A percentile compares a stretch with the other conserved stretches of the same genome.
Conservation (phyloP, 2,888 invertebrate species). For the Eristalis tenax region DNA sequence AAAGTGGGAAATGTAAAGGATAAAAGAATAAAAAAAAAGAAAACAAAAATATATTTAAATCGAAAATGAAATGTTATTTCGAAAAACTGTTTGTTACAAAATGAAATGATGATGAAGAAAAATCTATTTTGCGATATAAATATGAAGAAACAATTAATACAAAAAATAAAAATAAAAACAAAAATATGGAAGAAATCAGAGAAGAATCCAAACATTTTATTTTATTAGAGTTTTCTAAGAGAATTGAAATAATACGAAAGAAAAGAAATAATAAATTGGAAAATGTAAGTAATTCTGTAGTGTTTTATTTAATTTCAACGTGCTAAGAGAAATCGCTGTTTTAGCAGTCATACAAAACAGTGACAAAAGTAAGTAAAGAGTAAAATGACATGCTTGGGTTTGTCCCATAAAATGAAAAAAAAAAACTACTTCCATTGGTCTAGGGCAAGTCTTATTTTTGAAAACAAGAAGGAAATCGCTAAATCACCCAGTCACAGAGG, state of each 20-base stretch:
- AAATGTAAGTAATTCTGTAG: slow-evolving; percentile 27
- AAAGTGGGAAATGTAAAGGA: slow-evolving; percentile 15
- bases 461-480: no score
- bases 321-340: not conserved
- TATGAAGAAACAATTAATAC: slow-evolving; percentile 37
- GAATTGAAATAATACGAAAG: slow-evolving; percentile 56
- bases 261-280: slow-evolving; percentile 48
- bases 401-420: no score
- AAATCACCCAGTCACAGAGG: no score
- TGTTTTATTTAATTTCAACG: not conserved
- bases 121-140: slow-evolving; percentile 67
- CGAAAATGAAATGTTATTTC: slow-evolving; percentile 47
- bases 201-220: slow-evolving; percentile 65
- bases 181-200: slow-evolving; percentile 37
- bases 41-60: slow-evolving; percentile 39
- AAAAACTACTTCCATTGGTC: no score
- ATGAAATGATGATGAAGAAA: slow-evolving; percentile 26
- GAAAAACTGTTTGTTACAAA: slow-evolving; percentile 67
- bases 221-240: slow-evolving; percentile 73
- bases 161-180: slow-evolving; percentile 25
- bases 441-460: no score
- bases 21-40: slow-evolving; percentile 21
- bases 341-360: no score
- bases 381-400: no score
- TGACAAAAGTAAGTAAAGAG: no score